Evolutionary conservation across 2,797 vertebrate genomes (phyloP), one percentile per base, ranked within the genome.

Genomic region (Todus mexicanus): DNA sequence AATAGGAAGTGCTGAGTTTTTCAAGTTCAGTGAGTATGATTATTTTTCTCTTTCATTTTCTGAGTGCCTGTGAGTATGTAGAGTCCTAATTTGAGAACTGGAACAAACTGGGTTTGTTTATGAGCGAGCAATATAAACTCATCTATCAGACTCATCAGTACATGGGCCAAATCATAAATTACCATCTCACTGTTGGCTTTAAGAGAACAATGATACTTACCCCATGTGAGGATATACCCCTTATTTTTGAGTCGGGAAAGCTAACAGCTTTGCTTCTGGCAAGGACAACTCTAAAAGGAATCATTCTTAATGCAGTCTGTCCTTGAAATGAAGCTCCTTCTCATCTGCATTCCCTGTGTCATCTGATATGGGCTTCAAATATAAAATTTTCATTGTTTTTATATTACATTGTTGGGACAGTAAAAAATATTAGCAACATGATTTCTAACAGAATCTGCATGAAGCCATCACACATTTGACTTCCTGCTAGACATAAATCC

Each of bases 401-500:
- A 85, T 89, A 56, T 94, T 87, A 90, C 90, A 81, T 90, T 51
- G 45, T 73, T 88, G 63, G 88, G 93, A 94, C 11, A 18, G 57
- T 70, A 94, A 87, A 90, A 97, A 91, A 94, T 91, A 95, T 79
- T 93, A 95, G 88, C 83, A 93, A 96, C 93, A 93, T 75, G 94
- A 95, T 93, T 95, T 85, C 75, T 94, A 96, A 96, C 96, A 97
- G 92, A 97, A 95, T 95, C 93, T 95, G 90, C 87, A 79, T 73
- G 86, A 93, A 97, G 74, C 91, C 61, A 51, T 95, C 86, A 94
- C 93, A 96, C 85, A n/a, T 97, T 96, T 97, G 93, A 93, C 95
- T 97, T 97, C 91, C 95, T 97, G 86, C 84, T 95, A 95, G 94
- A 93, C 94, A 69, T 94, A 96, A 97, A 97, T 93, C 94, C 92